phyloP scores from a whole-genome alignment of 2,113 vertebrate genomes.

The Ursus arctos region DNA sequence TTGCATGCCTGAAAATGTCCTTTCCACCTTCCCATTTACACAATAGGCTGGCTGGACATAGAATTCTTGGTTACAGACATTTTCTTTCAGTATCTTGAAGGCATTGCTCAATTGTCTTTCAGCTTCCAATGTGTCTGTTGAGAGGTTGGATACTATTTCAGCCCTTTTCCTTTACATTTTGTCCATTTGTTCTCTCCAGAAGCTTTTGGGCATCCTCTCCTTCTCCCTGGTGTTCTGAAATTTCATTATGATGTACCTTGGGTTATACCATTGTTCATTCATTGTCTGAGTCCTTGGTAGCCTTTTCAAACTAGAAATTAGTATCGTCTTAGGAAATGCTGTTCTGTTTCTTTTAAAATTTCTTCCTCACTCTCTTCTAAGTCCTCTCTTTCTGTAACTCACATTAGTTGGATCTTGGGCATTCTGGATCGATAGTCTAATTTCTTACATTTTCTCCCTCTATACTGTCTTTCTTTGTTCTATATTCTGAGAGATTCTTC shows the following conservation, averaged over 20 bases:
- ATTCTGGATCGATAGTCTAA: not conserved
- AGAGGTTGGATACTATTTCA: not conserved
- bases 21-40: not conserved
- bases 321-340: conserved; percentile 35
- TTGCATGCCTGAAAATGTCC: not conserved
- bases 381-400: not conserved
- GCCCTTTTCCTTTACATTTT: not conserved
- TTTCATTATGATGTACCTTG: not conserved
- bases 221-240: not conserved
- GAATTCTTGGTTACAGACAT: not conserved
- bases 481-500: not conserved
- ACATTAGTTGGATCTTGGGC: not conserved
- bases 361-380: not conserved
- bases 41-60: not conserved
- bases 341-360: conserved; percentile 22
- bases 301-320: conserved; percentile 24
- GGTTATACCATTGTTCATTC: not conserved
- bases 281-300: not conserved
- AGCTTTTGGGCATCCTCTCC: not conserved
- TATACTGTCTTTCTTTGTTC: not conserved
- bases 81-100: conserved; percentile 53
- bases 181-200: not conserved
- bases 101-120: not conserved
- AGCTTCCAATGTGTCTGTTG: conserved; percentile 3
- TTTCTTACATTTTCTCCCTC: not conserved